Conservation (phyloP, 2,888 invertebrate genomes). For the Ochropleura leucogaster region DNA sequence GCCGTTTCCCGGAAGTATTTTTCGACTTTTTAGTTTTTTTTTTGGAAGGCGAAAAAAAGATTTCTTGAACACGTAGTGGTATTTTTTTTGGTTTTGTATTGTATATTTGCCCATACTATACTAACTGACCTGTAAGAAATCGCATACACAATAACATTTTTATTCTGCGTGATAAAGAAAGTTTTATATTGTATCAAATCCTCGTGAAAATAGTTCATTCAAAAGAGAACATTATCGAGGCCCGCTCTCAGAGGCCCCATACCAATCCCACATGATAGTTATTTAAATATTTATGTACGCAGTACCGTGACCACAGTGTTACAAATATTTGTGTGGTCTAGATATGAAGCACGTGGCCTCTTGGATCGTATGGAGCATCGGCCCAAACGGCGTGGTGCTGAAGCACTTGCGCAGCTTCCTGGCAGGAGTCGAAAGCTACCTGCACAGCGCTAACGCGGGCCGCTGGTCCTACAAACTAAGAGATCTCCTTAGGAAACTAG, state of each 20-base stretch:
- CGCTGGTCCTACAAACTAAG: conserved; percentile 93
- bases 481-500: conserved; percentile 93
- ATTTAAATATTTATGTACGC: conserved; percentile 21
- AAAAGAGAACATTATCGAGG: neutral
- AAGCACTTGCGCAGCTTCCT: conserved; percentile 95
- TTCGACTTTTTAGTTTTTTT: too few relatives aligned
- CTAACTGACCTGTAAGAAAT: neutral
- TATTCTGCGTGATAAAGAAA: neutral
- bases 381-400: conserved; percentile 92
- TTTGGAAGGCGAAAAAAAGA: too few relatives aligned
- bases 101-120: neutral
- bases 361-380: conserved; percentile 92
- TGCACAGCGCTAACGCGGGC: conserved; percentile 97
- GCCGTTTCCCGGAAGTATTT: too few relatives aligned
- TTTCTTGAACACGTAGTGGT: neutral
- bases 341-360: conserved; percentile 88
- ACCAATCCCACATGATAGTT: neutral
- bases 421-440: conserved; percentile 95
- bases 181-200: neutral
- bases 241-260: neutral
- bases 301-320: conserved; percentile 7
- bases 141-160: neutral
- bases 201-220: neutral
- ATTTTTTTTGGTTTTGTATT: too few relatives aligned
- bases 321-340: conserved; percentile 58